These are phyloP conservation scores for Oncopeltus fasciatus DNA, from an alignment of 1,140 invertebrate genomes.

Conservation along the genomic window DNA sequence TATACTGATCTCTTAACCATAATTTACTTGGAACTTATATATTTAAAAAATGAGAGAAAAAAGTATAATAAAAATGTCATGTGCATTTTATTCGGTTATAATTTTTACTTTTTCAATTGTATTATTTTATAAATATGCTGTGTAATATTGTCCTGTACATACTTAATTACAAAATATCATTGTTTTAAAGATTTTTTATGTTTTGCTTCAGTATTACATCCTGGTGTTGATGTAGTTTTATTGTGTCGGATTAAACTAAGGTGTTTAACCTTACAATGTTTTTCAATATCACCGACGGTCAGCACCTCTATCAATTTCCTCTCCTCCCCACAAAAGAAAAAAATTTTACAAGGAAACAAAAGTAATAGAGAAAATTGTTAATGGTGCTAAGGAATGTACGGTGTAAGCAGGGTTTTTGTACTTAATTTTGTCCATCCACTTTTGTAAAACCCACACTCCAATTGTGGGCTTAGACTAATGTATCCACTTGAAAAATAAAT, in stretches of 20 bases:
- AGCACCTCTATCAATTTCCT: conserved; percentile 10
- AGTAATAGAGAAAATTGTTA: conserved; percentile 10
- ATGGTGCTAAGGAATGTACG: conserved; percentile 1
- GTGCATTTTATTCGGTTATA: not conserved
- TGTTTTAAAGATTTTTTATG: not conserved
- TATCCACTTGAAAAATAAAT: conserved; percentile 9
- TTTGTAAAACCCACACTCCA: not conserved
- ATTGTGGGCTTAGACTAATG: conserved; percentile 7
- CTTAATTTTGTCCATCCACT: conserved; percentile 14
- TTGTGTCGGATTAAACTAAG: not conserved
- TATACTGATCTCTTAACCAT: conserved; percentile 3
- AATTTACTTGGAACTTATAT: not conserved
- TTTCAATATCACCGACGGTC: conserved; percentile 7
- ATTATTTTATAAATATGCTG: not conserved
- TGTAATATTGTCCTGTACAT: conserved; percentile 8
- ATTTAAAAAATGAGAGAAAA: too few relatives aligned
- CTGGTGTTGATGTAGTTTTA: conserved; percentile 4
- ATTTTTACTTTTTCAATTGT: not conserved
- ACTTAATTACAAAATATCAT: not conserved
- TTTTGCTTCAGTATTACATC: conserved; percentile 8
- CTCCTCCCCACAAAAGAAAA: not conserved
- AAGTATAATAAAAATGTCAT: not conserved
- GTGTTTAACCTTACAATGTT: not conserved
- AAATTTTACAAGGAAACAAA: too few relatives aligned
- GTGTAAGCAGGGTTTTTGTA: conserved; percentile 10